A percentile compares a stretch with the other conserved stretches of the same genome.
Conservation (phyloP, 2,113 vertebrate species). For the Cyanoderma ruficeps region DNA sequence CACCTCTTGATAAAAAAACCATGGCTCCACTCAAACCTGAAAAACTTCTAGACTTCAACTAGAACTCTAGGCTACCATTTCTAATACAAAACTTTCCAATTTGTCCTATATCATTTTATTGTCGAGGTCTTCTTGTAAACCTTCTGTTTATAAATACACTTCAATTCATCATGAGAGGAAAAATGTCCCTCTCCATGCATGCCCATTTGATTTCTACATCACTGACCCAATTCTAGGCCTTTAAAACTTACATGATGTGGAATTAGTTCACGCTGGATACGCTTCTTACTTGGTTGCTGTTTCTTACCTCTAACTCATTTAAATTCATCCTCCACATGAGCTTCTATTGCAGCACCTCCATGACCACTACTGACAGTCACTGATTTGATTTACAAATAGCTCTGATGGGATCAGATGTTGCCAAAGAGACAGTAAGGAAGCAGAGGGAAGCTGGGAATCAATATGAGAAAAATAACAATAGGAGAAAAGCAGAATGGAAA, state of each 20-base stretch:
- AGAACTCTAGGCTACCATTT: neutral
- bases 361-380: constrained; percentile 1
- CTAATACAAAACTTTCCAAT: neutral
- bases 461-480: neutral
- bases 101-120: neutral
- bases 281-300: neutral
- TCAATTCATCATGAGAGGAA: neutral
- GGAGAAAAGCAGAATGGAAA: neutral
- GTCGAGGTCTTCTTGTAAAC: neutral
- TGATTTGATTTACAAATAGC: constrained; percentile 48
- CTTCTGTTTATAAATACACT: neutral
- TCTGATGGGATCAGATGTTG: constrained; percentile 9
- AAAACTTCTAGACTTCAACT: neutral
- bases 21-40: neutral
- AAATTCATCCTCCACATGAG: constrained; percentile 26
- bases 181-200: neutral
- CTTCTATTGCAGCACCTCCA: constrained; percentile 42
- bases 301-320: constrained; percentile 18
- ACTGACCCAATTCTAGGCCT: neutral
- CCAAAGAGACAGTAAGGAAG: neutral
- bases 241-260: neutral
- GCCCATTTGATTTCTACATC: neutral
- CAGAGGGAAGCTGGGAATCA: neutral
- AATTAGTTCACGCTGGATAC: neutral
- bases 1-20: neutral